A percentile compares a stretch with the other conserved stretches of the same genome.
These are phyloP conservation scores for Phrynocephalus guinanensis DNA, from an alignment of 2,797 vertebrate species.

Conservation along the genomic window DNA sequence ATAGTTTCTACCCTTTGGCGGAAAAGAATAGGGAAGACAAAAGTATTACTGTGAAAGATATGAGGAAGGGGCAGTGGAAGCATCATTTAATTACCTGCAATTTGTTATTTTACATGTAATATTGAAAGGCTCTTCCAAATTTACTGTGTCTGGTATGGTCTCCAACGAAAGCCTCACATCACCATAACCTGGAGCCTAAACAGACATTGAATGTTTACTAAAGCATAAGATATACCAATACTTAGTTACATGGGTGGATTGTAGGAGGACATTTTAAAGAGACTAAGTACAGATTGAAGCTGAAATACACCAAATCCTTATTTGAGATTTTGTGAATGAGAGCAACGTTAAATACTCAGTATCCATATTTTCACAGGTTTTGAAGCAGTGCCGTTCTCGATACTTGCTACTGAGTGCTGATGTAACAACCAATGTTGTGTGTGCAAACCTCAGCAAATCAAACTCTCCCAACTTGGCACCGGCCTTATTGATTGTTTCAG, in stretches of 20 bases:
- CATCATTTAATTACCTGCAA: constrained; percentile 87
- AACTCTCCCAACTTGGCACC: neutral
- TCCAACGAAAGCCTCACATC: constrained; percentile 95
- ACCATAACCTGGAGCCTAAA: constrained; percentile 96
- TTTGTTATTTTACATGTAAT: constrained; percentile 99
- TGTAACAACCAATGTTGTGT: neutral
- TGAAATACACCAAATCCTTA: neutral
- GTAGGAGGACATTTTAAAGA: neutral
- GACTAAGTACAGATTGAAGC: neutral
- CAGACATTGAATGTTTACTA: constrained; percentile 31
- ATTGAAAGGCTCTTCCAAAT: constrained; percentile 95
- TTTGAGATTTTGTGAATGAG: neutral
- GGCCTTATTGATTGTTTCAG: neutral
- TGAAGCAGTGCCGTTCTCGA: neutral
- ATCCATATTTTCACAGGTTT: neutral
- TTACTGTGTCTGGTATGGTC: constrained; percentile 95
- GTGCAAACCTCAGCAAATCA: neutral
- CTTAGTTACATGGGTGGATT: neutral
- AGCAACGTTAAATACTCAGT: neutral
- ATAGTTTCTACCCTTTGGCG: neutral
- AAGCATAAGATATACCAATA: constrained; percentile 14
- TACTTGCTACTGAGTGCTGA: neutral
- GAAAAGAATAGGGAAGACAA: neutral
- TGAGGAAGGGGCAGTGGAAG: neutral
- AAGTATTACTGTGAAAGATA: neutral